A percentile compares a stretch with the other conserved stretches of the same genome.
phyloP scores from a whole-genome alignment of 2,113 vertebrate genomes.

The Gallinago paraguaiae region DNA sequence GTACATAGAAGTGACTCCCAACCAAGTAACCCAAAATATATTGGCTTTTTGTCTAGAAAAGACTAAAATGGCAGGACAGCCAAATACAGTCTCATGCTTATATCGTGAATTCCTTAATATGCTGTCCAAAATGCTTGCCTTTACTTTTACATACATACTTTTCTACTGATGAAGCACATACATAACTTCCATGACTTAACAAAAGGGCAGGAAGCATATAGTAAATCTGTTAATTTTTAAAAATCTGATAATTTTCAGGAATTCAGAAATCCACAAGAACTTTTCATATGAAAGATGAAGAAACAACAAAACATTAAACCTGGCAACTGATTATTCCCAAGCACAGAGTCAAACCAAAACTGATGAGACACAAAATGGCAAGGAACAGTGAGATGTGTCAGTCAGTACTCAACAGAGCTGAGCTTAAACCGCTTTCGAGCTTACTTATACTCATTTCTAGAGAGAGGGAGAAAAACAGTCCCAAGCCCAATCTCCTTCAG shows the following conservation, averaged over 20 bases:
- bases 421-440: background rate
- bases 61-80: background rate
- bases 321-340: background rate
- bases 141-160: background rate
- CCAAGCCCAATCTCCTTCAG: background rate
- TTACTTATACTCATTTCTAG: background rate
- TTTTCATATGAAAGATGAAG: background rate
- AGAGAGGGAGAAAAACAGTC: background rate
- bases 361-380: background rate
- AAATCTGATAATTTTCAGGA: background rate
- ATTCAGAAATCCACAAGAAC: background rate
- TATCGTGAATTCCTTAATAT: accelerated
- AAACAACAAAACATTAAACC: background rate
- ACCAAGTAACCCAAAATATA: background rate
- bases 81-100: background rate
- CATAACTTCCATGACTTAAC: accelerated
- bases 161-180: background rate
- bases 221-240: background rate
- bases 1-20: background rate
- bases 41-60: background rate
- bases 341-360: background rate
- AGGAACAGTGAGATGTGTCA: too few species aligned
- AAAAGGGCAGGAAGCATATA: background rate
- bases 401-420: background rate
- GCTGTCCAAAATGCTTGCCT: background rate